Percentiles rank a stretch among this genome's conserved stretches.
Conservation (phyloP, 2,888 invertebrate genomes). For the Boloria selene region DNA sequence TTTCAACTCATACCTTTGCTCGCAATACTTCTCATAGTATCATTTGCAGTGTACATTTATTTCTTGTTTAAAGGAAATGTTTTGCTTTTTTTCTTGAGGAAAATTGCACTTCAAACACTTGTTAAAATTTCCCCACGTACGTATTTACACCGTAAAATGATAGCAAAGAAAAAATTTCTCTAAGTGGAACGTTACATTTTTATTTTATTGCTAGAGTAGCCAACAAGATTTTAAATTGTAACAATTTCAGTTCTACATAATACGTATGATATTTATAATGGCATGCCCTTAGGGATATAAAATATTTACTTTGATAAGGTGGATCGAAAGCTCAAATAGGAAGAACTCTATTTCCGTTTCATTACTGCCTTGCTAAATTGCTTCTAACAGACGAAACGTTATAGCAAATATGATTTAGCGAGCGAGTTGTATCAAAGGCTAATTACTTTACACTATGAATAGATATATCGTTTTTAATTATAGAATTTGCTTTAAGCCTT, state of each 20-base stretch:
- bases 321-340: slow-evolving; percentile 53
- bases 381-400: slow-evolving; percentile 61
- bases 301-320: slow-evolving; percentile 41
- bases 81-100: slow-evolving; percentile 48
- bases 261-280: not conserved
- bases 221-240: no score
- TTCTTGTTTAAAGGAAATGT: slow-evolving; percentile 51
- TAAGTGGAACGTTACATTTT: slow-evolving; percentile 26
- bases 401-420: slow-evolving; percentile 69
- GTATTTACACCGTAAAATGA: slow-evolving; percentile 39
- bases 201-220: not conserved
- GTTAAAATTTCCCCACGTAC: slow-evolving; percentile 43
- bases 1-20: slow-evolving; percentile 71
- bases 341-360: slow-evolving; percentile 62
- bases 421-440: slow-evolving; percentile 69
- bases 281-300: slow-evolving; percentile 1
- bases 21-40: slow-evolving; percentile 67
- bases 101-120: slow-evolving; percentile 49
- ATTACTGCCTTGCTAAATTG: slow-evolving; percentile 64
- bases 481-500: not conserved
- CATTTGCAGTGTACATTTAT: slow-evolving; percentile 59
- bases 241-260: no score
- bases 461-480: slow-evolving; percentile 35
- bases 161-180: slow-evolving; percentile 35
- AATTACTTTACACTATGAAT: slow-evolving; percentile 59